These are phyloP conservation scores for Chloebia gouldiae DNA, from an alignment of 2,113 vertebrate genomes.

Conservation along the genomic window DNA sequence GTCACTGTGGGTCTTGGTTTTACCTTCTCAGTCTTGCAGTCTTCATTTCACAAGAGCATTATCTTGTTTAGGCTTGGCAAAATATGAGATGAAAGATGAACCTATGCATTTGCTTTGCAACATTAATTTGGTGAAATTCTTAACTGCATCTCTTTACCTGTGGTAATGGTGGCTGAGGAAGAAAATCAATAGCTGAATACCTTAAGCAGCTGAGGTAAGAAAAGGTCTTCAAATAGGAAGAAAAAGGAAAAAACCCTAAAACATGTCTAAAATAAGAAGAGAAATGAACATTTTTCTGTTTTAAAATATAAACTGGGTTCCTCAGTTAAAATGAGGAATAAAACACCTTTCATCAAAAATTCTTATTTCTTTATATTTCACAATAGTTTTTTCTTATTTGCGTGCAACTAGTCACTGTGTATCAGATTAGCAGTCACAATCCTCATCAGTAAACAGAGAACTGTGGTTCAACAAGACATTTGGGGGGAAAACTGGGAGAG, in stretches of 20 bases:
- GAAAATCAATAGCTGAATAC: background rate
- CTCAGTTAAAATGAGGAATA: background rate
- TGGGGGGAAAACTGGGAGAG: background rate
- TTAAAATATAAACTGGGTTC: background rate
- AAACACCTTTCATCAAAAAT: background rate
- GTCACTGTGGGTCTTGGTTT: background rate
- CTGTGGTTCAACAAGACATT: background rate
- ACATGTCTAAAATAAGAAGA: background rate
- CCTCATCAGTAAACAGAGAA: background rate
- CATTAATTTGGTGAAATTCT: background rate
- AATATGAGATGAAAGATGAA: background rate
- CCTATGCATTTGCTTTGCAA: background rate
- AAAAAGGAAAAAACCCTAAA: background rate
- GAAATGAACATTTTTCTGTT: background rate
- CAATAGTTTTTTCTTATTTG: background rate
- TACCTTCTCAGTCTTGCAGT: background rate
- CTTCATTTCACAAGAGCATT: background rate
- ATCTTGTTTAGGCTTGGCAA: background rate
- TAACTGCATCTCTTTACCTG: background rate
- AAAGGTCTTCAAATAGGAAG: background rate
- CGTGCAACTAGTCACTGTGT: background rate
- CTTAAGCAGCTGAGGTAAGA: background rate
- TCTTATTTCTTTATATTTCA: background rate
- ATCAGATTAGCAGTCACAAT: background rate
- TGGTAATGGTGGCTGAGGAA: background rate